phyloP scores from a whole-genome alignment of 2,797 vertebrate species.

The Mareca penelope region DNA sequence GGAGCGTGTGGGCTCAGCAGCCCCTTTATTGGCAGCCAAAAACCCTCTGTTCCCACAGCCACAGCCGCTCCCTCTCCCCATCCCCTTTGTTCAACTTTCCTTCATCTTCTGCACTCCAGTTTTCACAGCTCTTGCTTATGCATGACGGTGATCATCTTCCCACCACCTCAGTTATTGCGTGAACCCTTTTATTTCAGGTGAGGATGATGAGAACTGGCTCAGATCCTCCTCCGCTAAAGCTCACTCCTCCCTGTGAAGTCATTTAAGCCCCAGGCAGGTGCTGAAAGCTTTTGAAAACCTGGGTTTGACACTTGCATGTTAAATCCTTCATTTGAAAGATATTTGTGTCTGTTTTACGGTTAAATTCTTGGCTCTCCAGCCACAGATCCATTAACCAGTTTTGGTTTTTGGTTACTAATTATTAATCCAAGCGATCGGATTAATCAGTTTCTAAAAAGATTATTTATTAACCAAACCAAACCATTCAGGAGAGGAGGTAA shows the following conservation, averaged over 20 bases:
- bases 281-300: slow-evolving; percentile 39
- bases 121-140: not conserved
- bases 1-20: not conserved
- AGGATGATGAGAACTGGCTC: slow-evolving; percentile 43
- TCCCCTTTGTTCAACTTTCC: not conserved
- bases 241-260: slow-evolving; percentile 39
- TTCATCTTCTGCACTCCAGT: not conserved
- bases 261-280: slow-evolving; percentile 1
- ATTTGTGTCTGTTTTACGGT: not conserved
- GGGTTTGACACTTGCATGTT: slow-evolving; percentile 12
- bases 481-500: not conserved
- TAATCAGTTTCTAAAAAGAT: slow-evolving; percentile 15
- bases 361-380: not conserved
- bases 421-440: not conserved
- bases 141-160: not conserved
- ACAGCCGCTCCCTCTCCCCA: not conserved
- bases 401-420: not conserved
- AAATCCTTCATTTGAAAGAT: slow-evolving; percentile 26
- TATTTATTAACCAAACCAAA: slow-evolving; percentile 8
- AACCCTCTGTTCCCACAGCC: not conserved
- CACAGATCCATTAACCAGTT: not conserved
- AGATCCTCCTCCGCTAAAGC: slow-evolving; percentile 38
- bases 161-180: not conserved
- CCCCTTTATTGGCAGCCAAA: not conserved
- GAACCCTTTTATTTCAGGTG: slow-evolving; percentile 9